These are phyloP conservation scores for Tenebrio molitor DNA, from an alignment of 1,140 invertebrate genomes.

Conservation along the genomic window DNA sequence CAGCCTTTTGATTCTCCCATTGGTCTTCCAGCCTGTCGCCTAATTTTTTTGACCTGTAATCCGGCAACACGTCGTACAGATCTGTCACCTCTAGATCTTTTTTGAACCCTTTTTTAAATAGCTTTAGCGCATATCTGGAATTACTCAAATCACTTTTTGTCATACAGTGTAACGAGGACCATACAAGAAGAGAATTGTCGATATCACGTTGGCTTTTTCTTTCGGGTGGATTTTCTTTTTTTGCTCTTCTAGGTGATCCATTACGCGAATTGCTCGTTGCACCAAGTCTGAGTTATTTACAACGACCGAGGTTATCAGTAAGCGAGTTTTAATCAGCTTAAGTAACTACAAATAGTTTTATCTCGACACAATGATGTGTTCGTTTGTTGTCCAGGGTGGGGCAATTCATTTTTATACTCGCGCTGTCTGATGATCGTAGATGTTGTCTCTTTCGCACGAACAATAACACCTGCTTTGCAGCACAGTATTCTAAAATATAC, in stretches of 20 bases:
- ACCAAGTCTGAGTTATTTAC: too few relatives aligned
- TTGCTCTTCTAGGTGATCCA: conserved; percentile 1
- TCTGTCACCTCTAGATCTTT: conserved; percentile 64
- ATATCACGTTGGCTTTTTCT: not conserved
- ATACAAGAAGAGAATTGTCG: conserved; percentile 4
- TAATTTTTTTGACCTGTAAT: conserved; percentile 43
- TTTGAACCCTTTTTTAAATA: conserved; percentile 48
- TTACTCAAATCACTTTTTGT: not conserved
- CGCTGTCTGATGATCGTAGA: too few relatives aligned
- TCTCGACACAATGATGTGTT: too few relatives aligned
- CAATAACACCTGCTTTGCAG: too few relatives aligned
- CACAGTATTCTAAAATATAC: too few relatives aligned
- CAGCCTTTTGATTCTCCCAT: conserved; percentile 51
- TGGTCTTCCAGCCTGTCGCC: conserved; percentile 51
- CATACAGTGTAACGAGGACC: not conserved
- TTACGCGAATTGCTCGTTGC: too few relatives aligned
- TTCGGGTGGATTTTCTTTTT: conserved; percentile 21
- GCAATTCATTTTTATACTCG: too few relatives aligned
- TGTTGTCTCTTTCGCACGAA: too few relatives aligned
- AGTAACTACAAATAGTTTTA: too few relatives aligned
- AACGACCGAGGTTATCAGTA: too few relatives aligned
- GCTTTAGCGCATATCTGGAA: conserved; percentile 47
- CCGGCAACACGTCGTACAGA: conserved; percentile 52
- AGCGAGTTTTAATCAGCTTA: too few relatives aligned
- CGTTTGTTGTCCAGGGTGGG: too few relatives aligned